phyloP scores from a whole-genome alignment of 2,888 invertebrate genomes.

The Tinea pellionella region DNA sequence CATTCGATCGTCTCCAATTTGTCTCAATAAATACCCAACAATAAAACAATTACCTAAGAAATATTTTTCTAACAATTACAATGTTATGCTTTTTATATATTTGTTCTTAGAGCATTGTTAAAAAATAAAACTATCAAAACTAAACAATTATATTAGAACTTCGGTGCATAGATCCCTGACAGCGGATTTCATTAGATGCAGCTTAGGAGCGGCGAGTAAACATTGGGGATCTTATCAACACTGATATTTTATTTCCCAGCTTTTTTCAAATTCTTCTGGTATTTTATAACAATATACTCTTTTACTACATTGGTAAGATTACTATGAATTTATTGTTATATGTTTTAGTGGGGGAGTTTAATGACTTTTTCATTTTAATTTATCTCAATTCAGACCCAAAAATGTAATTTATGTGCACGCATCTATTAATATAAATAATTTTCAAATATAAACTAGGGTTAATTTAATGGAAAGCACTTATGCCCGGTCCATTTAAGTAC shows the following conservation, averaged over 20 bases:
- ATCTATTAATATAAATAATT: neutral
- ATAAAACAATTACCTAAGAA: neutral
- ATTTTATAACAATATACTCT: neutral
- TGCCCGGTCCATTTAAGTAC: constrained; percentile 30
- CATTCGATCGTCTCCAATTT: constrained; percentile 2
- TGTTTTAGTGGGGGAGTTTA: neutral
- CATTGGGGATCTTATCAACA: constrained; percentile 46
- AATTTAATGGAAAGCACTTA: constrained; percentile 39
- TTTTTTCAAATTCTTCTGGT: neutral
- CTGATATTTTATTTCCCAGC: constrained; percentile 46
- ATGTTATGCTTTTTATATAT: neutral
- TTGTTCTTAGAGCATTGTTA: neutral
- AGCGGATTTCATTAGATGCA: constrained; percentile 69
- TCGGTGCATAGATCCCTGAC: constrained; percentile 59
- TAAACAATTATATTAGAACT: constrained; percentile 26
- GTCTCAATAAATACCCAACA: neutral
- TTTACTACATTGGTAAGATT: constrained; percentile 2
- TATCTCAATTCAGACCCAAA: no score
- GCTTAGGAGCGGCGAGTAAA: constrained; percentile 63
- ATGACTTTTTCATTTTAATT: no score
- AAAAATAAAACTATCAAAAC: constrained; percentile 30
- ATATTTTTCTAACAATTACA: neutral
- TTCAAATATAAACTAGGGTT: neutral
- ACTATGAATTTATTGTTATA: neutral
- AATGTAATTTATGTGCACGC: neutral